These are phyloP conservation scores for Acronicta leporina DNA, from an alignment of 2,888 invertebrate genomes.

Conservation along the genomic window DNA sequence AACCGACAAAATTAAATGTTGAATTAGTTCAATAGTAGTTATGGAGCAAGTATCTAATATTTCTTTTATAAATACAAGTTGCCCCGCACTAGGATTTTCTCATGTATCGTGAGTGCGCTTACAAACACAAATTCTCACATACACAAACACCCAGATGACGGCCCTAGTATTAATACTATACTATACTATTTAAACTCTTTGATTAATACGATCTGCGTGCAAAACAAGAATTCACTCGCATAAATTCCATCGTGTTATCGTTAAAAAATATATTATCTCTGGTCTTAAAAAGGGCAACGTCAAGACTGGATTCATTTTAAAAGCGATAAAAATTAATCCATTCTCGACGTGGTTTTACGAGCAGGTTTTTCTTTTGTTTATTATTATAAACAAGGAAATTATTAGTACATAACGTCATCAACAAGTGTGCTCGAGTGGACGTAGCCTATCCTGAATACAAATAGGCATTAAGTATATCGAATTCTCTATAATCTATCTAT, in stretches of 20 bases:
- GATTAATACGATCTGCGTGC: no score
- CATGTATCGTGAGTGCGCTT: no score
- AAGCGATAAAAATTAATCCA: background rate
- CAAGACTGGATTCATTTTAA: background rate
- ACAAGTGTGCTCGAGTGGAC: constrained; percentile 29
- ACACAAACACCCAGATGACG: no score
- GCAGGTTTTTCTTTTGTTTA: constrained; percentile 34
- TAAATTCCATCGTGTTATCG: no score
- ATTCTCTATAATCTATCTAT: constrained; percentile 30
- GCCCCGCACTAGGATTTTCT: no score
- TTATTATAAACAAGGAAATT: constrained; percentile 45
- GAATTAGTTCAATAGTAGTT: background rate
- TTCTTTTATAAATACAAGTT: no score
- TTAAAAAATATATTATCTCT: no score
- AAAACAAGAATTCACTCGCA: no score
- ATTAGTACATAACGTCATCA: constrained; percentile 27
- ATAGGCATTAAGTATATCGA: constrained; percentile 26
- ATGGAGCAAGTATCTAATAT: constrained; percentile 4
- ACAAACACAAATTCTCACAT: no score
- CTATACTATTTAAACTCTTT: no score
- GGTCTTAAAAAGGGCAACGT: background rate
- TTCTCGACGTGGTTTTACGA: constrained; percentile 3
- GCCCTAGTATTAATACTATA: no score
- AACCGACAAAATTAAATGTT: background rate
- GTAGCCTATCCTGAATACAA: constrained; percentile 42